Evolutionary conservation across 2,888 invertebrate genomes (phyloP), one percentile per base, ranked within the genome.

Genomic region (Papilio elwesi): DNA sequence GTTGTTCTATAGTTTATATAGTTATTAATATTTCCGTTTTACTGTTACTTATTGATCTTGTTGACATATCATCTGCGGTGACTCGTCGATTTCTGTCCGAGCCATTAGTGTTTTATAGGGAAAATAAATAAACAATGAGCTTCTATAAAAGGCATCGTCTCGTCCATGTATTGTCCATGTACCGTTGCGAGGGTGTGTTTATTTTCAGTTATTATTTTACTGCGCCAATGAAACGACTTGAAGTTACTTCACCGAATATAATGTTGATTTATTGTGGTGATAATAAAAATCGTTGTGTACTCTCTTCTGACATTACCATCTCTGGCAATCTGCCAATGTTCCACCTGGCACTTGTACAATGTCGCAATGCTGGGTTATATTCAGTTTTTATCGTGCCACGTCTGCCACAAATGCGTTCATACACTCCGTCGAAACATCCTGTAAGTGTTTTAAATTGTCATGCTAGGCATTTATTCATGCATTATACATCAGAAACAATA

Each of bases 341-440:
- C 26, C 43, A 69, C 69, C 69, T 69, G 69, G 69, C 69, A 69
- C 13, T 51, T 11, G 52, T 59, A 68, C 26, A 69, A 52, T 63
- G 69, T 69, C 69, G 62, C 69, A 62, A 52, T 69, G 69, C 62
- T 38, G 59, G 69, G 49, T 62, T n/a, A 62, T 69, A 51, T 69
- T 59, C 49, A 2, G 38, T 48, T 68, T 68, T 68, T 68, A 68
- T 68, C 68, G 47, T n/a, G 2, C 55, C 15, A 43, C 10, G 53
- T 52, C 55, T 15, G 15, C 38, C 26, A 53, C 68, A 26, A 55
- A 68, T 55, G 26, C 48, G 68, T 68, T 67, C 43, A 62, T 62
- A 49, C 15, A 15, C 12, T 66, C n/a, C 51, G 49, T 64, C 59
- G 38, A n/a, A 59, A 59, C n/a, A 59, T 59, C 38, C 36, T 59